phyloP scores from a whole-genome alignment of 1,140 invertebrate species.

The Neotoxoptera formosana region DNA sequence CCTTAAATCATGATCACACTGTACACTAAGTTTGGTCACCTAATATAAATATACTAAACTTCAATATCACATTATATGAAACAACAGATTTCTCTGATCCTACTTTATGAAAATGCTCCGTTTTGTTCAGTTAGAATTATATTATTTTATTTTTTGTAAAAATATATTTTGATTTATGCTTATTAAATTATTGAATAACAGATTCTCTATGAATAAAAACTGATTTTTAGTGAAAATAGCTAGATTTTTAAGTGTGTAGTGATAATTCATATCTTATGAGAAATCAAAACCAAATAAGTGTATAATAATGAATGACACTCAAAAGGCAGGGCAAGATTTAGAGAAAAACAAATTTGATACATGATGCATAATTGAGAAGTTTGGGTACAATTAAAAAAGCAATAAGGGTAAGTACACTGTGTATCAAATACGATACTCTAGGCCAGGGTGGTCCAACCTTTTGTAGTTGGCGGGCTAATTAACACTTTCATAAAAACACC shows the following conservation, averaged over 20 bases:
- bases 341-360: background rate
- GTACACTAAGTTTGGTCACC: too few species aligned
- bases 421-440: background rate
- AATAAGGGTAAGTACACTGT: background rate
- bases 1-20: too few species aligned
- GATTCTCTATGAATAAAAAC: background rate
- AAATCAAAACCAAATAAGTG: background rate
- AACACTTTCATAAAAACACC: too few species aligned
- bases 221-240: too few species aligned
- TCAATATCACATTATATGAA: background rate
- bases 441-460: too few species aligned
- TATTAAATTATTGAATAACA: background rate
- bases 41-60: background rate
- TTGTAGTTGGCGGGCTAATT: too few species aligned
- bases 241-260: background rate
- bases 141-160: too few species aligned
- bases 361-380: background rate
- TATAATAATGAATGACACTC: too few species aligned
- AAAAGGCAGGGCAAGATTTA: background rate
- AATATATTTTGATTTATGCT: too few species aligned
- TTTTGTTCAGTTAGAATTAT: too few species aligned
- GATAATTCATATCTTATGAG: background rate
- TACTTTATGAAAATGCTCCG: background rate
- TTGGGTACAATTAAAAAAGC: background rate
- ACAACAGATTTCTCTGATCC: background rate